A percentile compares a stretch with the other conserved stretches of the same genome.
Conservation (phyloP, 2,888 invertebrate genomes). For the Hemithea aestivaria region DNA sequence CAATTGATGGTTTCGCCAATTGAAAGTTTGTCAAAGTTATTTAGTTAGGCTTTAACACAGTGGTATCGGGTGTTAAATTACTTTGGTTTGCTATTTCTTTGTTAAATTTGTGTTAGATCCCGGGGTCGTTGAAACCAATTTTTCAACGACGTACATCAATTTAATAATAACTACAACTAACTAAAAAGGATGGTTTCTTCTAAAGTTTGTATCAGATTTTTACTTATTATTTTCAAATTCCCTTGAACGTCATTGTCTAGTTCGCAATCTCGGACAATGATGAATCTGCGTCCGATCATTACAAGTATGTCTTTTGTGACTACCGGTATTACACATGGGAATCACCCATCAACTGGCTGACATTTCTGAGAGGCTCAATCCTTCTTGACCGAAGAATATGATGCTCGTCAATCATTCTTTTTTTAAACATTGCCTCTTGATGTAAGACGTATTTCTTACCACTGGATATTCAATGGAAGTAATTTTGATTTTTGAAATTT, state of each 20-base stretch:
- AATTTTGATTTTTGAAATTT: conserved; percentile 52
- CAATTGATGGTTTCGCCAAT: conserved; percentile 59
- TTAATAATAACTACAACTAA: too few species aligned
- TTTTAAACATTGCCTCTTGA: too few species aligned
- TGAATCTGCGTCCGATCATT: conserved; percentile 49
- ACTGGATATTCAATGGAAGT: conserved; percentile 52
- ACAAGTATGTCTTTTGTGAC: conserved; percentile 48
- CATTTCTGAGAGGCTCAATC: conserved; percentile 58
- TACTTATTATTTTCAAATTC: too few species aligned
- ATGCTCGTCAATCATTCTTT: conserved; percentile 64
- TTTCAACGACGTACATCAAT: too few species aligned
- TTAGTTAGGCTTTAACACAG: conserved; percentile 7
- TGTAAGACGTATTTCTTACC: conserved; percentile 44
- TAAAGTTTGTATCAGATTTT: too few species aligned
- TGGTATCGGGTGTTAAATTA: not conserved
- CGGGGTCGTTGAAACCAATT: too few species aligned
- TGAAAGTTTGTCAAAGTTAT: conserved; percentile 28
- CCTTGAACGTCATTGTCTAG: conserved; percentile 46
- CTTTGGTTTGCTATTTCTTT: conserved; percentile 11
- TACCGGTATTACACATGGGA: conserved; percentile 79
- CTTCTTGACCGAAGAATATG: conserved; percentile 42
- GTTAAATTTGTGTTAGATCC: too few species aligned
- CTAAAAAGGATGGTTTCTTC: too few species aligned
- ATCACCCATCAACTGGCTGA: conserved; percentile 73
- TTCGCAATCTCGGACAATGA: conserved; percentile 61